Conservation (phyloP, 2,113 vertebrate species). For the Pseudorhombus dupliciocellatus region DNA sequence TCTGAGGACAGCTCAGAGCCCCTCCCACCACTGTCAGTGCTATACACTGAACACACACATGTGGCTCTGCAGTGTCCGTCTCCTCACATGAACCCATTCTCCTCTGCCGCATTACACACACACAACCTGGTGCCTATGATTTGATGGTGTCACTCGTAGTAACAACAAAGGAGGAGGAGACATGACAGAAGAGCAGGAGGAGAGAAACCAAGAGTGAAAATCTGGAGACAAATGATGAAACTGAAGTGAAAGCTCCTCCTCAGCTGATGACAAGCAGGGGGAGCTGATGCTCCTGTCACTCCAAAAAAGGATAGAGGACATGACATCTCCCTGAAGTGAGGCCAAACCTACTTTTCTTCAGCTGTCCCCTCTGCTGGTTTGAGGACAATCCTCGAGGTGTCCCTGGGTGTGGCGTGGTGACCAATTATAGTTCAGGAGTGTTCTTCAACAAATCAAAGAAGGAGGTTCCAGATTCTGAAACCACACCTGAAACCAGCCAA, state of each 20-base stretch:
- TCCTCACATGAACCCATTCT: slow-evolving; percentile 52
- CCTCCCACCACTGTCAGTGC: neutral
- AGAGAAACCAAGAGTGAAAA: too few relatives aligned
- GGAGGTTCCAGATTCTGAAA: slow-evolving; percentile 72
- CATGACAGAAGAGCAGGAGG: too few relatives aligned
- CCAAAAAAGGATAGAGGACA: too few relatives aligned
- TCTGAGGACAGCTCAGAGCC: slow-evolving; percentile 32
- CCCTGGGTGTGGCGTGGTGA: slow-evolving; percentile 75
- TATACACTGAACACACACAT: slow-evolving; percentile 19
- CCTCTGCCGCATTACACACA: slow-evolving; percentile 41
- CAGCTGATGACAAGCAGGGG: too few relatives aligned
- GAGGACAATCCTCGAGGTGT: too few relatives aligned
- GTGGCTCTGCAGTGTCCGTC: slow-evolving; percentile 31
- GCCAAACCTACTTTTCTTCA: too few relatives aligned
- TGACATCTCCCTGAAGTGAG: too few relatives aligned
- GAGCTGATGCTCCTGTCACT: too few relatives aligned
- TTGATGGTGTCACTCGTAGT: neutral
- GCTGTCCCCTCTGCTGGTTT: too few relatives aligned
- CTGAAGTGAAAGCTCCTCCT: too few relatives aligned
- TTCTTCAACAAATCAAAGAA: slow-evolving; percentile 84
- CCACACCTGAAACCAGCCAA: slow-evolving; percentile 78
- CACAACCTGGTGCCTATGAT: neutral
- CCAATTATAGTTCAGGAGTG: slow-evolving; percentile 81
- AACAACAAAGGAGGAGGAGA: too few relatives aligned
- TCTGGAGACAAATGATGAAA: too few relatives aligned